Evolutionary conservation across 1,140 invertebrate genomes (phyloP), one percentile per base, ranked within the genome.

Genomic region (Zaprionus ornatus): DNA sequence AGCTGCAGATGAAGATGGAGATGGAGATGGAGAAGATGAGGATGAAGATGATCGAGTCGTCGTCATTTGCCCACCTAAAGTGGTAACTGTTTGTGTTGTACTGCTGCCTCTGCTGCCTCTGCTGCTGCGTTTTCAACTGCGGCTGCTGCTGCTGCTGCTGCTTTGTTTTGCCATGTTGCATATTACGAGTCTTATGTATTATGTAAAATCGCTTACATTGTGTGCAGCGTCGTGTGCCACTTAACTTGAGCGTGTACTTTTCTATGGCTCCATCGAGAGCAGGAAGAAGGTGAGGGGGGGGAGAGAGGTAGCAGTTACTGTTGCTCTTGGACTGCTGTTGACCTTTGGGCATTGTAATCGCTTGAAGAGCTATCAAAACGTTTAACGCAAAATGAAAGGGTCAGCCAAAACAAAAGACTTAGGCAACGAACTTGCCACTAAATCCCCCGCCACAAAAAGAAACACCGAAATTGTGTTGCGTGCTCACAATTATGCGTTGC

Each of bases 161-260:
- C 64, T 75, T 85, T 81, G 85, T 90, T 84, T 79, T 80, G 52
- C 62, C 61, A 78, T 82, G 85, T 85, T 88, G 80, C 81, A 88
- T 77, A 77, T 73, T 77, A 61, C 55, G 21, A 76, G 74, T 82
- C 72, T 81, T 63, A 57, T 55, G 57, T 78, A 78, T 78, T 88
- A 90, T 88, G 85, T 90, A 88, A 80, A 90, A 90, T 90, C 81
- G 82, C 65, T 88, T 90, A 79, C 75, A 88, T 85, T 88, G 82
- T 86, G 65, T 83, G 76, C 64, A 57, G 52, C 66, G 74, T 80
- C 80, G 81, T 90, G 85, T 85, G 86, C 85, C 85, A 88, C 69
- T 88, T 90, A 65, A 77, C 25, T 67, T 77, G 61, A 62, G 35
- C 56, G 55, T 37, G 64, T 73, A 77, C 74, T 64, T 56, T 71